Percentiles rank a stretch among this genome's conserved stretches.
Conservation (phyloP, 2,888 invertebrate genomes). For the Drosophila neonasuta region DNA sequence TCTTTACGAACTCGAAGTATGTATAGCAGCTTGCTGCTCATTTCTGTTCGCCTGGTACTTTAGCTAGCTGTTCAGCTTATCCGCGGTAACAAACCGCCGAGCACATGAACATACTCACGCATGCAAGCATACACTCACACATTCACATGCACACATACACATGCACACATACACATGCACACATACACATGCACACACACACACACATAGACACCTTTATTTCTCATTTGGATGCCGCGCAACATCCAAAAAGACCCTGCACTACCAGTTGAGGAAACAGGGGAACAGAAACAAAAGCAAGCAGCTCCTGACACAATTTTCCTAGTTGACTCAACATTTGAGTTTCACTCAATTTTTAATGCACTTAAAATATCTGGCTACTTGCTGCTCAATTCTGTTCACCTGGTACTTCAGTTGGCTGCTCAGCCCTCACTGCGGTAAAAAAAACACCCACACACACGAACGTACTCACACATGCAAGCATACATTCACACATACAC, state of each 20-base stretch:
- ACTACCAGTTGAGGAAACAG: no score
- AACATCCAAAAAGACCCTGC: no score
- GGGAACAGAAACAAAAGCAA: neutral
- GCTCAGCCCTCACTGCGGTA: neutral
- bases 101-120: neutral
- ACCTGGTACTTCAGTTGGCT: neutral
- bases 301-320: neutral
- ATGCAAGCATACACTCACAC: neutral
- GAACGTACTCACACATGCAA: neutral
- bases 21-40: neutral
- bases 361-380: neutral
- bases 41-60: slow-evolving; percentile 2
- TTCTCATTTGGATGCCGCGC: no score
- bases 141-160: neutral
- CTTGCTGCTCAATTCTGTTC: neutral
- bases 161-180: neutral
- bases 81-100: neutral
- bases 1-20: neutral
- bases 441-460: neutral
- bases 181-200: no score
- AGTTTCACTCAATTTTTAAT: neutral
- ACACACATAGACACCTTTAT: no score
- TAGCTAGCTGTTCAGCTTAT: neutral
- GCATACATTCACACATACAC: no score
- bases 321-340: no score